Percentiles rank a stretch among this genome's conserved stretches.
Evolutionary conservation across 2,888 invertebrate genomes (phyloP).

Genomic region (Caenorhabditis doughertyi): DNA sequence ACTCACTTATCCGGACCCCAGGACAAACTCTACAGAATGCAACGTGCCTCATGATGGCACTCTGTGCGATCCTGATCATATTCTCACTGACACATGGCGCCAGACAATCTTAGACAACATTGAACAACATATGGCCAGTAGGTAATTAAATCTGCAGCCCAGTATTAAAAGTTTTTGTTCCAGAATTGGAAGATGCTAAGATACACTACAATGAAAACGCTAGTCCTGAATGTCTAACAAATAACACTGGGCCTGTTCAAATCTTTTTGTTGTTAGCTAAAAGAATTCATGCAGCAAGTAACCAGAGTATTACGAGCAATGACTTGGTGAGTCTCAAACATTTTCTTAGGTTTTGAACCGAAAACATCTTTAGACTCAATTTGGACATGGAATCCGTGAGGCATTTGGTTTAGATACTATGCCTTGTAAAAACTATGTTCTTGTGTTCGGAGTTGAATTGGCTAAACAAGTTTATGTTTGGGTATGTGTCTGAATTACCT

Average conservation of each 20-base stretch:
- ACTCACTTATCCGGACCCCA: constrained; percentile 78
- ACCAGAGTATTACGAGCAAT: constrained; percentile 77
- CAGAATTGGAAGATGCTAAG: constrained; percentile 72
- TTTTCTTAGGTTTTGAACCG: neutral
- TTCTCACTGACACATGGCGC: constrained; percentile 82
- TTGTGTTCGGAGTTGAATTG: constrained; percentile 80
- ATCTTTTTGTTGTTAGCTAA: constrained; percentile 81
- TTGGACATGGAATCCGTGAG: constrained; percentile 78
- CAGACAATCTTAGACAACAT: constrained; percentile 78
- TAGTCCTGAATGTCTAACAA: constrained; percentile 75
- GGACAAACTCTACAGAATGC: constrained; percentile 75
- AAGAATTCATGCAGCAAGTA: constrained; percentile 77
- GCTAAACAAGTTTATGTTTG: constrained; percentile 80
- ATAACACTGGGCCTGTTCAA: constrained; percentile 73
- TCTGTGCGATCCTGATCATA: constrained; percentile 82
- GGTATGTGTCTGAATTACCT: constrained; percentile 55
- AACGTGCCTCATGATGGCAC: constrained; percentile 74
- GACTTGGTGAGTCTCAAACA: constrained; percentile 76
- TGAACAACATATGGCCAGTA: constrained; percentile 75
- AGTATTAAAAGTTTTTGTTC: neutral
- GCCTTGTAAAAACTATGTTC: constrained; percentile 79
- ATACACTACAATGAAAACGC: constrained; percentile 79
- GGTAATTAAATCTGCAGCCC: constrained; percentile 21
- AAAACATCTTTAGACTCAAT: constrained; percentile 73
- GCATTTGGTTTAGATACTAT: constrained; percentile 75